Base-by-base conservation (phyloP, 2,113 vertebrate species). In the Pelobates fuscus region DNA sequence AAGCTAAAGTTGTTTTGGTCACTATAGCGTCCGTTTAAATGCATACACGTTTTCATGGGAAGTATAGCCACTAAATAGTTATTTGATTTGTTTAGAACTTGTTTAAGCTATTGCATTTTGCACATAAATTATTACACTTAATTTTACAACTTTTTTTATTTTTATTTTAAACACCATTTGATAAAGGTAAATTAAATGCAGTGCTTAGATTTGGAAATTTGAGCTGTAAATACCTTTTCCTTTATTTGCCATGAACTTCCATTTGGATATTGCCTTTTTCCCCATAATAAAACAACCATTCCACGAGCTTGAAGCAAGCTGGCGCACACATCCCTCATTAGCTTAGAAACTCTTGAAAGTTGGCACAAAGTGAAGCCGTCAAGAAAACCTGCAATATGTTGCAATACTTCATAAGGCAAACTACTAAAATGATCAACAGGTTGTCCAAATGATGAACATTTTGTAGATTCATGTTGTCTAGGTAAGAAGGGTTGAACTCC, bases 291-390 rank as follows among this genome's bases (percentile, higher is more conserved):
- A 78, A 98, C 94, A 62, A 99, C 97, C 85, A 98, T 95, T 78
- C 97, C 97, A 57, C 96, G 94, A 76, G 89, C 92, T 82, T 98
- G 95, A 76, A 99, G 93, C 77, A 99, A 90, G 80, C 95, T 97
- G 85, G 91, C 94, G 73, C 97, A 99, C 32, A 98, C 91, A 61
- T 98, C 96, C 83, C 97, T 95, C 96, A 98, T 96, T 63, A 93
- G 92, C 73, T 86, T 91, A 6, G 97, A 99, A 65, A 96, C 96
- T 89, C 94, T 81, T 0, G 97, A 96, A 73, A 99, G 91, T 83
- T 99, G 97, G 80, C 96, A 98, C 67, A 99, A 89, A 83, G 96
- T 98, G 88, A 98, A 99, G 65, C 96, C 95, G 76, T 99, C 97
- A 49, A 98, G 89, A 85, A 97, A 99, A n/a, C 92, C 89, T 73